Evolutionary conservation across 2,797 vertebrate genomes (phyloP).

Genomic region (Garrulus glandarius): DNA sequence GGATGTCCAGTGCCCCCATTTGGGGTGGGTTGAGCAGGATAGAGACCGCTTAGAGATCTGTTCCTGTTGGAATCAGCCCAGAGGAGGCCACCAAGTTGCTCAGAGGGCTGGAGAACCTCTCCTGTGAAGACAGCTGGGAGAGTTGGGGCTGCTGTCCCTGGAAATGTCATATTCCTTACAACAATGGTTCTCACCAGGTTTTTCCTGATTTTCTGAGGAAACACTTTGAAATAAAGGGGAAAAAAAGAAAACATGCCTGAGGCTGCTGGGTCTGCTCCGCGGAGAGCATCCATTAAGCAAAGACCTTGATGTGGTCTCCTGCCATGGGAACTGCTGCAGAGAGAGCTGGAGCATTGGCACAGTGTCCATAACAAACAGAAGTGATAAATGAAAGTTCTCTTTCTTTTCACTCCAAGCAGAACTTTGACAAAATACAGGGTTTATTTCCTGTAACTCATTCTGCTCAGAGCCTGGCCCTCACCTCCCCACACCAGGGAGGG

Average conservation of each 20-base stretch:
- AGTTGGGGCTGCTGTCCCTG: background rate
- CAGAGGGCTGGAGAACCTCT: background rate
- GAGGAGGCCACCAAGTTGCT: background rate
- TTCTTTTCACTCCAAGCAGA: background rate
- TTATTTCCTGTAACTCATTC: background rate
- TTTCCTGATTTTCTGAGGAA: background rate
- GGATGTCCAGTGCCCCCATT: background rate
- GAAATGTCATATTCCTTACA: background rate
- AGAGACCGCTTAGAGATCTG: background rate
- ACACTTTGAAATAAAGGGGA: background rate
- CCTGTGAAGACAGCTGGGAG: background rate
- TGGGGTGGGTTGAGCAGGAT: background rate
- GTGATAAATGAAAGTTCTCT: background rate
- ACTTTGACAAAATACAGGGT: background rate
- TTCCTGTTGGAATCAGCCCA: background rate
- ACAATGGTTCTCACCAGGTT: background rate
- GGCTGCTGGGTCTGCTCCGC: background rate
- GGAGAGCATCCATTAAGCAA: background rate
- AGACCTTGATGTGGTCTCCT: background rate
- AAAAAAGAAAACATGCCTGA: background rate
- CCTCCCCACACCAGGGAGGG: background rate
- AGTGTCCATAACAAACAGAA: background rate
- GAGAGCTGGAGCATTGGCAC: background rate
- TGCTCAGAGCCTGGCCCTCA: background rate
- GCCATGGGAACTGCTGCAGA: background rate